Evolutionary conservation across 2,797 vertebrate species (phyloP).

Genomic region (Syncerus caffer): DNA sequence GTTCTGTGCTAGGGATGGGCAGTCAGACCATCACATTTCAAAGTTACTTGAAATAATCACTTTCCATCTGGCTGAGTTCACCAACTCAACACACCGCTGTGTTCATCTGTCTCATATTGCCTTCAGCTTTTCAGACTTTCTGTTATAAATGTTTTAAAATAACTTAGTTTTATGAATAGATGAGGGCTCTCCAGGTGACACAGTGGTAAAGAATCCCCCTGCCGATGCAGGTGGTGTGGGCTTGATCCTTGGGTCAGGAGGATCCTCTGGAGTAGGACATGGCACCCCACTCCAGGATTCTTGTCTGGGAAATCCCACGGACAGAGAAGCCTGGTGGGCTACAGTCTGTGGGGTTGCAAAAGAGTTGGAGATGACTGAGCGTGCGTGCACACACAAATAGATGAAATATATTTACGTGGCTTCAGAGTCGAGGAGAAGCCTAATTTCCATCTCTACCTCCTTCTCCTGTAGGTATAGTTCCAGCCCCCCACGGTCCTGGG

Average conservation of each 20-base stretch:
- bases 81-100: not conserved
- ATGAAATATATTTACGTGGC: rapidly evolving
- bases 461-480: too few relatives aligned
- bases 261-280: not conserved
- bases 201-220: not conserved
- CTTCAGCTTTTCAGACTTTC: not conserved
- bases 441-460: not conserved
- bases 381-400: rapidly evolving
- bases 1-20: not conserved
- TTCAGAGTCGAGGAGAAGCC: not conserved
- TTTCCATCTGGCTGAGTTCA: not conserved
- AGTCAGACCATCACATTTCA: not conserved
- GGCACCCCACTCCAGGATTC: not conserved
- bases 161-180: not conserved
- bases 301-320: not conserved
- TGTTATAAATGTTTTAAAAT: not conserved
- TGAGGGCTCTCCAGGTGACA: not conserved
- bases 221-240: not conserved
- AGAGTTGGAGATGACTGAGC: not conserved
- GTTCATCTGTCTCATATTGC: not conserved
- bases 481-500: rapidly evolving
- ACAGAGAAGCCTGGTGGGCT: not conserved
- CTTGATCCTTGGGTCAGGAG: not conserved
- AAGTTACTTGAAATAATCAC: not conserved
- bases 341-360: not conserved